Evolutionary conservation across 2,797 vertebrate genomes (phyloP).

Genomic region (Geotrypetes seraphini): DNA sequence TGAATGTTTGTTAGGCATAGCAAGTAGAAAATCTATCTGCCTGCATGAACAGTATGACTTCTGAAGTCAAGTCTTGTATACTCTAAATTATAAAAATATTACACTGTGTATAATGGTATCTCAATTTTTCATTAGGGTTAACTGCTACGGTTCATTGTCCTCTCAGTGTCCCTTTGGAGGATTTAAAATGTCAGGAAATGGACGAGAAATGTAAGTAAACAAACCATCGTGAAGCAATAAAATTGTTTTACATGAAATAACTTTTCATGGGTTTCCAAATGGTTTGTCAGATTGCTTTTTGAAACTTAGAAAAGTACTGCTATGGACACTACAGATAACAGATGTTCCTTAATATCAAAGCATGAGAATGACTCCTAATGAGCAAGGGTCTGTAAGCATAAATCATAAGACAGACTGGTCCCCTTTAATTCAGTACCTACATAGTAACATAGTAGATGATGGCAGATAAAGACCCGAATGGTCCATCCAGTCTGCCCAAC

Average conservation of each 20-base stretch:
- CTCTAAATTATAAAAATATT: no score
- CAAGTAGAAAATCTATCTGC: no score
- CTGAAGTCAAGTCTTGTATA: no score
- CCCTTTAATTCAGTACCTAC: not conserved
- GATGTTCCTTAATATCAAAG: not conserved
- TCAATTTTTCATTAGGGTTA: conserved; percentile 54
- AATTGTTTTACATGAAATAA: no score
- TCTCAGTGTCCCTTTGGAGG: conserved; percentile 75
- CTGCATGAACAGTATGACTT: no score
- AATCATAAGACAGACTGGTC: not conserved
- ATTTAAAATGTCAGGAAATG: conserved; percentile 89
- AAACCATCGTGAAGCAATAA: not conserved
- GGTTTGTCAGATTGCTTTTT: not conserved
- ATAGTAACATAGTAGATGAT: no score
- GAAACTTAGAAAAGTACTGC: not conserved
- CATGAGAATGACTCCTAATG: not conserved
- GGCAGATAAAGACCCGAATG: no score
- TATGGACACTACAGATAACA: not conserved
- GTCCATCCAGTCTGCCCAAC: no score
- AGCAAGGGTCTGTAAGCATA: not conserved
- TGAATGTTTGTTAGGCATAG: no score
- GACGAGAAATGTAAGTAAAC: conserved; percentile 76
- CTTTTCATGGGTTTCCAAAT: no score
- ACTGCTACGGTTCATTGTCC: conserved; percentile 69
- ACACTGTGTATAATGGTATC: not conserved